Base-by-base conservation (phyloP, 2,888 invertebrate species). In the Hydroisotoma schaefferi region DNA sequence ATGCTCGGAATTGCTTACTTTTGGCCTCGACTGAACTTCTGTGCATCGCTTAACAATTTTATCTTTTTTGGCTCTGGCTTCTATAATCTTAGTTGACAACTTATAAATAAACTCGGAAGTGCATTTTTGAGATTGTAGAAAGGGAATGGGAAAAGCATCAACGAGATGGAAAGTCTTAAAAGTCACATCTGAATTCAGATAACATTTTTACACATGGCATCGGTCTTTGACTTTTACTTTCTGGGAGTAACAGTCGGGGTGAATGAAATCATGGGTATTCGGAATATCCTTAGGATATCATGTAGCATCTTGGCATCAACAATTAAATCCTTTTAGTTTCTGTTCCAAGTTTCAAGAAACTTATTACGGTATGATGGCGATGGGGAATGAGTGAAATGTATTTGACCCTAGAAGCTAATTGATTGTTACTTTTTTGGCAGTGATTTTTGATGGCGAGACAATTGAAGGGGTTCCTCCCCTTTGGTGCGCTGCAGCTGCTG, bases 401-500 rank as follows among this genome's bases (percentile, higher is more conserved):
- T n/a, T n/a, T n/a, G n/a, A n/a, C n/a, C n/a, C n/a, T 33, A 33
- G 8, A 33, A 33, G 15, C 15, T 10, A 33, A 33, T 33, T 33
- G 6, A 33, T 33, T 6, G 15, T 33, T 33, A 33, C 61, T 59
- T 65, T 63, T 77, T 78, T n/a, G n/a, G 64, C 82, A 84, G 97
- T 98, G 67, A 90, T 90, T 72, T 97, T 98, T 78, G 97, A 97
- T 78, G 94, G 94, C 6, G 97, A 98, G 78, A 92, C 91, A 68
- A 95, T 98, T 76, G 94, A 94, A 77, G 94, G 90, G 70, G 95
- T 95, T 1, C 94, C 95, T 15, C 94, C 97, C 0, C 79, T 98
- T 47, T 98, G 97, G 97, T 70, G 95, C 78, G 97, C 97, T 20
- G 91, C 95, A 1, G 98, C 97, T 1, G 95, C 95, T 0, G 97